Evolutionary conservation across 2,797 vertebrate genomes (phyloP), one percentile per base, ranked within the genome.

Genomic region (Parauchenoglanis ngamensis): DNA sequence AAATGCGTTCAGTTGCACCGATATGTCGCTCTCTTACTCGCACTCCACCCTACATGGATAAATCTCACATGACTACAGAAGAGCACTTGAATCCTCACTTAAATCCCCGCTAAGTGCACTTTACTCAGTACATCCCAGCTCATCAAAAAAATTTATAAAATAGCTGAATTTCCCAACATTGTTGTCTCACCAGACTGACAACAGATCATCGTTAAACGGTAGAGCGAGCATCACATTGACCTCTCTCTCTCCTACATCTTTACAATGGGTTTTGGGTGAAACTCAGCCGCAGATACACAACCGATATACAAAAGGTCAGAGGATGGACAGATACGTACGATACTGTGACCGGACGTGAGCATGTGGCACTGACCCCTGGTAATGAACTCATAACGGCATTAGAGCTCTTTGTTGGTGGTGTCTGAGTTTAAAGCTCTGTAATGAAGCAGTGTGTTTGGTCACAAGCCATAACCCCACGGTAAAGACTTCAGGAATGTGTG

Each of bases 391-490:
- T 70, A 86, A 72, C 52, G 52, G 28, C 35, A 19, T 75, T 21
- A 86, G 46, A 82, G 59, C 31, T 77, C 73, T 89, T 90, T 90
- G 86, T 87, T 89, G 82, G 54, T 79, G 63, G 86, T 25, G 72
- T 79, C 49, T 59, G 70, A 65, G 63, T 40, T 77, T 61, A 84
- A 87, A 89, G 84, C 63, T 19, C 80, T 61, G 31, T 65, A 56
- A 84, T 77, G 77, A 87, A 73, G 80, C 68, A 65, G 59, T 49
- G 23, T 78, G 73, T 83, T 68, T 23, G 86, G 70, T 86, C 75
- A 85, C 76, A 88, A 25, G 85, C 77, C 44, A 63, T 79, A 86
- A 78, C 10, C 78, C 56, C 25, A 35, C 86, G 81, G 87, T 88
- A 88, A 85, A 81, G 85, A 85, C 70, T 85, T 31, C 57, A 89